Conservation (phyloP, 1,140 invertebrate species). For the Dreissena rostriformis region DNA sequence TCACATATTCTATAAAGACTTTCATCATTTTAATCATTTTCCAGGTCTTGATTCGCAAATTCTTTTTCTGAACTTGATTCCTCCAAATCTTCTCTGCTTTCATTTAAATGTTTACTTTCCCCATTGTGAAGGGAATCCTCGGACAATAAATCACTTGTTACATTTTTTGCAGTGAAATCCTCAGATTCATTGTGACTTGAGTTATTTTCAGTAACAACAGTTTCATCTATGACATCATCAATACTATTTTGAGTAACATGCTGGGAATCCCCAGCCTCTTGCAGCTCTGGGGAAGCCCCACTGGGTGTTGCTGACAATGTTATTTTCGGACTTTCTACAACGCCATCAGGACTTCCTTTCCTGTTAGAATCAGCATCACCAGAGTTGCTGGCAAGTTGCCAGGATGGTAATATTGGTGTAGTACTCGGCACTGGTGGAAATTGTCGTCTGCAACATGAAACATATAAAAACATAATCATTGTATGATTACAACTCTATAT, state of each 20-base stretch:
- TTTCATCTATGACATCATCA: conserved; percentile 10
- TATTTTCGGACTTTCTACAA: conserved; percentile 2
- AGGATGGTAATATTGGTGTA: conserved; percentile 67
- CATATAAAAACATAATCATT: not conserved
- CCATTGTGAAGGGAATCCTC: conserved; percentile 8
- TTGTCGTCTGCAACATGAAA: conserved; percentile 66
- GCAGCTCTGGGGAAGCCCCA: not conserved
- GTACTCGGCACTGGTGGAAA: conserved; percentile 68
- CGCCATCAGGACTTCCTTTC: not conserved
- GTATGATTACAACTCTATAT: not conserved
- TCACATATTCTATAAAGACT: too few species aligned
- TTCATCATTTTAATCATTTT: too few species aligned
- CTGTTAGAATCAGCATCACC: conserved; percentile 45
- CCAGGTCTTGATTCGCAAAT: not conserved
- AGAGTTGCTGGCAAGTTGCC: conserved; percentile 62
- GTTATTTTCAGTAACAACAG: conserved; percentile 19
- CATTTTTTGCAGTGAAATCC: conserved; percentile 4
- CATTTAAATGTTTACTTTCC: conserved; percentile 11
- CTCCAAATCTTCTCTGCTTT: not conserved
- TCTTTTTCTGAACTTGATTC: not conserved
- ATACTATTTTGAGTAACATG: conserved; percentile 24
- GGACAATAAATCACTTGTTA: not conserved
- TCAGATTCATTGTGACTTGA: conserved; percentile 13
- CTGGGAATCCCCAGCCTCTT: not conserved
- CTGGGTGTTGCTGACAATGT: conserved; percentile 11